A percentile compares a stretch with the other conserved stretches of the same genome.
These are phyloP conservation scores for Benthosema pterotum DNA, from an alignment of 2,797 vertebrate species.

Conservation along the genomic window DNA sequence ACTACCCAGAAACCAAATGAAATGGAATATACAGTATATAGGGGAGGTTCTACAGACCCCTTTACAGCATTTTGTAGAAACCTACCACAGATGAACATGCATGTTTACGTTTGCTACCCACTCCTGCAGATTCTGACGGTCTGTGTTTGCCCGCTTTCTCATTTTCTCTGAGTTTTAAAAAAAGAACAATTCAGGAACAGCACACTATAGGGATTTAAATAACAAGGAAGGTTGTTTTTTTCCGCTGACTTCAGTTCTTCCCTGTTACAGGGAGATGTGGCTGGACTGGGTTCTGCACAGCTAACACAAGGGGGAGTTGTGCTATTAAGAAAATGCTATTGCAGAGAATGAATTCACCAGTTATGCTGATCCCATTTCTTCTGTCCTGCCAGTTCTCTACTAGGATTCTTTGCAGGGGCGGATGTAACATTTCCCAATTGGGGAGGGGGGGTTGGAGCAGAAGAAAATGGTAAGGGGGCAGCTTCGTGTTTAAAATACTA, in stretches of 20 bases:
- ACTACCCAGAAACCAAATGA: background rate
- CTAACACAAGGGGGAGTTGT: constrained; percentile 54
- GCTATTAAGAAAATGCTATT: constrained; percentile 2
- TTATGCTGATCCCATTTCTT: constrained; percentile 38
- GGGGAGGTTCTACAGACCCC: background rate
- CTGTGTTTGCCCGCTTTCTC: constrained; percentile 7
- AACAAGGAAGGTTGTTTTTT: constrained; percentile 27
- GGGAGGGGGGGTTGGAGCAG: too few relatives aligned
- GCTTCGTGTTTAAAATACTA: too few relatives aligned
- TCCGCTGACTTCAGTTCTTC: constrained; percentile 36
- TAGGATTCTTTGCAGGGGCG: constrained; percentile 46
- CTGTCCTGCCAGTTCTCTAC: background rate
- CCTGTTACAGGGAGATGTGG: constrained; percentile 1
- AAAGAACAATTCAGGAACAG: constrained; percentile 31
- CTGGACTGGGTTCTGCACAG: constrained; percentile 19
- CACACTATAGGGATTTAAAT: constrained; percentile 26
- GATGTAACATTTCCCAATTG: too few relatives aligned
- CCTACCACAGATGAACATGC: background rate
- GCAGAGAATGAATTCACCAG: constrained; percentile 38
- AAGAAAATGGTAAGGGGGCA: too few relatives aligned
- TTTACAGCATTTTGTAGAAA: background rate
- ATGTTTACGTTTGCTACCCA: constrained; percentile 5
- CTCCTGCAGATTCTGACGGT: background rate
- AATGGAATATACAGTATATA: too few relatives aligned
- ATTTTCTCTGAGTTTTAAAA: constrained; percentile 6